These are phyloP conservation scores for Aldabrachelys gigantea DNA, from an alignment of 2,113 vertebrate genomes.

Conservation along the genomic window DNA sequence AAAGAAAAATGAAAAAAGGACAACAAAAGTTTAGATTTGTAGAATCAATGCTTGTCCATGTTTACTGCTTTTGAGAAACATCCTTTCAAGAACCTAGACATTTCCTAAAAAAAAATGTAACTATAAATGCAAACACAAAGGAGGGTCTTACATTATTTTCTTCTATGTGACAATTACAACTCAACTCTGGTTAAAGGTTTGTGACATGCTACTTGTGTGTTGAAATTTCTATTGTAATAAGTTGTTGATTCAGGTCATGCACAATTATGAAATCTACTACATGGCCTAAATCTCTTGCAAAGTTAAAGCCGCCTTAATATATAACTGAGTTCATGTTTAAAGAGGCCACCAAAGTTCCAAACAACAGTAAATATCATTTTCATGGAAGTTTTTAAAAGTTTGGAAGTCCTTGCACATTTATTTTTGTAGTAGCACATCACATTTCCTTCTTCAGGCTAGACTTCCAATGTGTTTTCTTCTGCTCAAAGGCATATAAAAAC, in stretches of 20 bases:
- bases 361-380: not conserved
- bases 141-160: not conserved
- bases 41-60: slow-evolving; percentile 49
- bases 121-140: slow-evolving; percentile 48
- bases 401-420: slow-evolving; percentile 31
- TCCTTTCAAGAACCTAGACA: not conserved
- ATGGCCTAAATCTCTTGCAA: not conserved
- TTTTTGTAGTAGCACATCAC: slow-evolving; percentile 54
- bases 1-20: slow-evolving; percentile 28
- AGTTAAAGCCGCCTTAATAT: slow-evolving; percentile 28
- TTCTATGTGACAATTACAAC: not conserved
- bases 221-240: not conserved
- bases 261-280: slow-evolving; percentile 8
- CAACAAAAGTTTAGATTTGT: slow-evolving; percentile 48
- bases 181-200: slow-evolving; percentile 34
- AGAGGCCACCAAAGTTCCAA: slow-evolving; percentile 37
- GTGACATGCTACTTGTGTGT: slow-evolving; percentile 9
- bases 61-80: slow-evolving; percentile 61
- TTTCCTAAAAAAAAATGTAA: not conserved
- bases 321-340: slow-evolving; percentile 28
- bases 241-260: slow-evolving; percentile 19
- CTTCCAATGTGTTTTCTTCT: slow-evolving; percentile 71
- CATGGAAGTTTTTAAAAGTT: slow-evolving; percentile 23
- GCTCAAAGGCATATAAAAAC: slow-evolving; percentile 75
- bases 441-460: slow-evolving; percentile 61